Conservation (phyloP, 2,888 invertebrate species). For the Lingula anatina region DNA sequence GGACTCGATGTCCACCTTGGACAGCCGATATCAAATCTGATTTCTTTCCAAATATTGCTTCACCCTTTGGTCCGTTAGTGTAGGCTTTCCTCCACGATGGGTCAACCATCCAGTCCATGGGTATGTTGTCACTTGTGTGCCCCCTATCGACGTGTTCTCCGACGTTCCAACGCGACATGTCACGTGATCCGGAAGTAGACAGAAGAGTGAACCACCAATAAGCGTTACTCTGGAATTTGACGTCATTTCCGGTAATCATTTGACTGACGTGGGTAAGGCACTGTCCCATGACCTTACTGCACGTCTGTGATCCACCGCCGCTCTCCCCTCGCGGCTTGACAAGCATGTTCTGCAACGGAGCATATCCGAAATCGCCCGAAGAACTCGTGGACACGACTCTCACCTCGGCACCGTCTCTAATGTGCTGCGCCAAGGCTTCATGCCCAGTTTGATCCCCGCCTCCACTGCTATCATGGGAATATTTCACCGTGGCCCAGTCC, state of each 20-base stretch:
- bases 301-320: too few species aligned
- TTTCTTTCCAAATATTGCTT: conserved; percentile 8
- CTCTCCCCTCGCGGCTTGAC: background rate
- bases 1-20: conserved; percentile 3
- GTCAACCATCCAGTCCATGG: conserved; percentile 18
- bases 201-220: conserved; percentile 19
- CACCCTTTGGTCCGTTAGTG: conserved; percentile 11
- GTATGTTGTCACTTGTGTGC: conserved; percentile 15
- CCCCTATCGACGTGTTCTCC: conserved; percentile 18
- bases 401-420: background rate
- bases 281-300: background rate
- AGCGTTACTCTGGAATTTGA: conserved; percentile 4
- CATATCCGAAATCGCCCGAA: background rate
- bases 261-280: background rate
- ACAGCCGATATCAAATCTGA: conserved; percentile 4
- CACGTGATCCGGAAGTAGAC: conserved; percentile 16
- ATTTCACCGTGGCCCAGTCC: too few species aligned
- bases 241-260: background rate
- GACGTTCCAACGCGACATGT: conserved; percentile 18
- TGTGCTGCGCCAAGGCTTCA: background rate
- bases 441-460: background rate
- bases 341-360: background rate
- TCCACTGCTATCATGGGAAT: background rate
- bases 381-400: background rate
- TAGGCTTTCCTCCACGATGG: conserved; percentile 15